These are phyloP conservation scores for Parapsyche elsis DNA, from an alignment of 1,140 invertebrate species.

Conservation along the genomic window DNA sequence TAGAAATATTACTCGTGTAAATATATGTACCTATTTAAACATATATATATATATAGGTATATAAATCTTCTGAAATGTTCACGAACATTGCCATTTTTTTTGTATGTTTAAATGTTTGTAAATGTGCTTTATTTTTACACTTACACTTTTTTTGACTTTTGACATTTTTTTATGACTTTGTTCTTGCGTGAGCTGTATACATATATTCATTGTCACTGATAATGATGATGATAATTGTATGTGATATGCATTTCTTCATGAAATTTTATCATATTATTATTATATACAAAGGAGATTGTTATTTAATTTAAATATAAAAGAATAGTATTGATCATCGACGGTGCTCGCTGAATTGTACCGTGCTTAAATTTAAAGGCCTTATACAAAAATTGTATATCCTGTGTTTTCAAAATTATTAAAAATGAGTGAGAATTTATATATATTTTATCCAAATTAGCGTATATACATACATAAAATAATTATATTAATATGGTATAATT, in stretches of 20 bases:
- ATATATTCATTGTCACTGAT: too few relatives aligned
- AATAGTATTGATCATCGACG: neutral
- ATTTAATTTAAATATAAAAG: too few relatives aligned
- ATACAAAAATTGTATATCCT: neutral
- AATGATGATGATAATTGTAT: too few relatives aligned
- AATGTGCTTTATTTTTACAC: too few relatives aligned
- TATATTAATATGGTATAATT: neutral
- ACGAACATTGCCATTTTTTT: too few relatives aligned
- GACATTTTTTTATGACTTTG: neutral
- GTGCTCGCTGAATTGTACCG: slow-evolving; percentile 20
- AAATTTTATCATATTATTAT: neutral
- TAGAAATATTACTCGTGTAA: neutral
- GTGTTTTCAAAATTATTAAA: neutral
- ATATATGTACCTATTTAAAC: neutral
- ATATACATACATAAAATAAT: neutral
- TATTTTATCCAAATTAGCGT: neutral
- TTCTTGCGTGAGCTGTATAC: neutral
- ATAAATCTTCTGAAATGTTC: neutral
- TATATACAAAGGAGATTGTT: neutral
- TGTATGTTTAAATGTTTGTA: too few relatives aligned
- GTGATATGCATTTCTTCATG: neutral
- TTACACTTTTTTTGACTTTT: neutral
- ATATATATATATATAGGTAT: neutral
- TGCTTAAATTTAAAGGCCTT: slow-evolving; percentile 20
- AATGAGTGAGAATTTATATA: neutral